These are phyloP conservation scores for Platycercus adscitus DNA, from an alignment of 2,113 vertebrate species.

Conservation along the genomic window DNA sequence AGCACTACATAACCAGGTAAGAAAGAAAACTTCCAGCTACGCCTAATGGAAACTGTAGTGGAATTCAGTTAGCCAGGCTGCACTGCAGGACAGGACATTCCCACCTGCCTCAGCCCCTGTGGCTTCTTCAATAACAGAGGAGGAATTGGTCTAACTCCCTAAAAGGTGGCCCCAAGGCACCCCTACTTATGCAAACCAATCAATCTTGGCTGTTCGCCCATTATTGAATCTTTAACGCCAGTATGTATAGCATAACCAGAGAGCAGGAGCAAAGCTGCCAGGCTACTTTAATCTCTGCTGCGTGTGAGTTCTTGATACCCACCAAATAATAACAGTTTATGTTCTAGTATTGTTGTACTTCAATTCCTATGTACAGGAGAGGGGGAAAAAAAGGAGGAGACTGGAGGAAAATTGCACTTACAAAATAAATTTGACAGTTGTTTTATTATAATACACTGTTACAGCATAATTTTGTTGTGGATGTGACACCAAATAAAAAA, in stretches of 20 bases:
- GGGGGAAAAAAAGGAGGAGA: background rate
- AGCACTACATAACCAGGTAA: background rate
- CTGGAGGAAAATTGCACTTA: background rate
- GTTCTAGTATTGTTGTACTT: background rate
- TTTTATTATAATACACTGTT: background rate
- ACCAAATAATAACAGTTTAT: background rate
- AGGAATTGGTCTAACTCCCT: background rate
- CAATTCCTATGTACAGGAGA: background rate
- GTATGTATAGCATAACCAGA: background rate
- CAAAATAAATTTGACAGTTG: constrained; percentile 21
- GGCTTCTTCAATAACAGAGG: background rate
- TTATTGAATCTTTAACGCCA: background rate
- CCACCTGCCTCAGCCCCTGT: background rate
- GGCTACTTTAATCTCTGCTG: background rate
- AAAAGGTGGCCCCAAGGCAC: background rate
- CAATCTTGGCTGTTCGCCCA: background rate
- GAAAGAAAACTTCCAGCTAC: background rate
- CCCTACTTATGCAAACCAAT: background rate
- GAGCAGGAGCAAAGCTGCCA: background rate
- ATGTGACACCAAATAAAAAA: background rate
- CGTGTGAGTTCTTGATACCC: background rate
- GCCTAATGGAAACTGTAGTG: rapidly evolving
- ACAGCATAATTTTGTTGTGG: constrained; percentile 11
- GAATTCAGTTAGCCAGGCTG: background rate
- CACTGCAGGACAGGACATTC: rapidly evolving